Conservation (phyloP, 2,797 vertebrate species). For the Lithobates pipiens region DNA sequence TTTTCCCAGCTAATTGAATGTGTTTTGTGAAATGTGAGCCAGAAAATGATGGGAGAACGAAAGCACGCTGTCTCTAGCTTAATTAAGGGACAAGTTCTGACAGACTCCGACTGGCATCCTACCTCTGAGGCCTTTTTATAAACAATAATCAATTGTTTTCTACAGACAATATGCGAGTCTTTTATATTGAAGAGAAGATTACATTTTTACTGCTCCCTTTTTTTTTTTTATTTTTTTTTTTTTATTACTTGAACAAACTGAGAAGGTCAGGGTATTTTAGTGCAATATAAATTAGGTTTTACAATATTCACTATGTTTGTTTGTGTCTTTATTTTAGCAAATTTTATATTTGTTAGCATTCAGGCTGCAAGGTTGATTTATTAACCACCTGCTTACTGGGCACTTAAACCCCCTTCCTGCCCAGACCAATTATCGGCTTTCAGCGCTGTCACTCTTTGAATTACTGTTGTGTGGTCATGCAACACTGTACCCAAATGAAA, state of each 20-base stretch:
- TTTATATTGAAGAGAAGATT: neutral
- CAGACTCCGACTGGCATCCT: slow-evolving; percentile 50
- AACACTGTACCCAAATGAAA: no score
- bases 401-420: no score
- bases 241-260: neutral
- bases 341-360: no score
- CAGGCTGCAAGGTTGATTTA: no score
- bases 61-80: slow-evolving; percentile 36
- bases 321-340: neutral
- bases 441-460: no score
- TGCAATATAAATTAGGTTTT: slow-evolving; percentile 18
- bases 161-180: slow-evolving; percentile 4
- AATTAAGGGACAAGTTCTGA: slow-evolving; percentile 56
- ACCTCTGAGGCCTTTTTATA: slow-evolving; percentile 30
- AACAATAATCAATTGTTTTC: slow-evolving; percentile 55
- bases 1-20: slow-evolving; percentile 47
- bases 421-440: no score
- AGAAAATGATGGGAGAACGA: slow-evolving; percentile 22
- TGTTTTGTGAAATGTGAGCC: slow-evolving; percentile 50
- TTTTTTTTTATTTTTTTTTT: neutral
- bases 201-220: neutral
- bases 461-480: no score
- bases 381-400: no score
- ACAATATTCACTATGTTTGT: neutral
- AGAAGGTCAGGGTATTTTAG: neutral